Base-by-base conservation (phyloP, 2,113 vertebrate genomes). In the Sceloporus undulatus region DNA sequence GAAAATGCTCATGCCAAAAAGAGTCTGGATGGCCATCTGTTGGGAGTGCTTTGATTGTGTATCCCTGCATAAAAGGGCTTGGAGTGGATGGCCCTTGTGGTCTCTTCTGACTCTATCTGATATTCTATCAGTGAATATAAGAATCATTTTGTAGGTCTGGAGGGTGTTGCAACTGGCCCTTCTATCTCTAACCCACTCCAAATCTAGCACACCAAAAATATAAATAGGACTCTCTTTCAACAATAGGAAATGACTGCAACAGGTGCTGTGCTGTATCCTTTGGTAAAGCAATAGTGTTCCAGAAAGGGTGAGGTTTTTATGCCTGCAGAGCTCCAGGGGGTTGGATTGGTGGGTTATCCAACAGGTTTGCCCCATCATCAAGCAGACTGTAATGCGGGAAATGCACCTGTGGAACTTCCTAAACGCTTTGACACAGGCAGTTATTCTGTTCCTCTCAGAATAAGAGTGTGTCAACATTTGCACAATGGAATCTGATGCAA, bases 231-330 rank as follows among this genome's bases (percentile, higher is more conserved):
- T 18, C 16, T 5, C 52, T 74, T n/a, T 73, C 29, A 56, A 84
- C 82, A 56, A 84, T 73, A 84, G 82, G n/a, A 79, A 80, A 34
- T 54, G 23, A 71, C 52, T 4, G 16, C n/a, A 56, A 40, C 77
- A 59, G 66, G 23, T 79, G 48, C n/a, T 9, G 48, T 9, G 34
- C 19, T 40, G 23, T 18, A 4, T 73, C n/a, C 59, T 87, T 59
- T 40, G 52, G 23, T 4, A 40, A 8, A 42, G 23, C 18, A 34
- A 29, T 21, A 59, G 25, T 27, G 38, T 80, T 82, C 52, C 14
- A 25, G 11, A 38, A 79, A 21, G 34, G 23, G 13, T 9, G 21
- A 6, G 4, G 34, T 10, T 21, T 29, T 23, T 9, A 16, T 5
- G 9, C 23, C 25, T 76, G 34, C 21, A 85, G 40, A 25, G 48